Evolutionary conservation across 2,888 invertebrate genomes (phyloP), one percentile per base, ranked within the genome.

Genomic region (Mycalesis mineus): DNA sequence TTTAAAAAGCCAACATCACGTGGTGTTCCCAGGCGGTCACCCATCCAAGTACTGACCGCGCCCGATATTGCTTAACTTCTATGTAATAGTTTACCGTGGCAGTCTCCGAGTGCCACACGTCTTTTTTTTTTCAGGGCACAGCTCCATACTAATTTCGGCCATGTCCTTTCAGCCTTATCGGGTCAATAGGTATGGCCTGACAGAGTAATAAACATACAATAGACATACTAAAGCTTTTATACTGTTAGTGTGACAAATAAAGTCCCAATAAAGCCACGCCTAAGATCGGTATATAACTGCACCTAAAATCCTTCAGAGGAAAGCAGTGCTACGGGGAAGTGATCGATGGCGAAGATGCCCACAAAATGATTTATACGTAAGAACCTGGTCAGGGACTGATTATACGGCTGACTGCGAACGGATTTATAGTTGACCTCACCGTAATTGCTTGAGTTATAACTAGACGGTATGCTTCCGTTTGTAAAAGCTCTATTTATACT

Each of bases 21-120:
- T 64, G 72, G 74, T 75, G 74, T 76, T 75, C 74, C 76, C 74
- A 76, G 72, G 75, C 74, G 76, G 74, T 76, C 73, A 75, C 74
- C 76, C 75, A 76, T 79, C 77, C 75, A 78, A 76, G 77, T 72
- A 73, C 72, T 74, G 70, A 71, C 71, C 69, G 65, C 73, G 72
- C 75, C 75, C 72, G 71, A 74, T 68, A 70, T 70, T 74, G 71
- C 72, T 74, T 42, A 17, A 42, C n/a, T n/a, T n/a, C n/a, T n/a
- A n/a, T n/a, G n/a, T n/a, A n/a, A n/a, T n/a, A n/a, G n/a, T n/a
- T n/a, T n/a, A n/a, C n/a, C n/a, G n/a, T n/a, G n/a, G n/a, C n/a
- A n/a, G n/a, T n/a, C n/a, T n/a, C n/a, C n/a, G n/a, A n/a, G n/a
- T n/a, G n/a, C n/a, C n/a, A n/a, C n/a, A n/a, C n/a, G n/a, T n/a